Base-by-base conservation (phyloP, 2,888 invertebrate species). In the Osmoderma eremita region DNA sequence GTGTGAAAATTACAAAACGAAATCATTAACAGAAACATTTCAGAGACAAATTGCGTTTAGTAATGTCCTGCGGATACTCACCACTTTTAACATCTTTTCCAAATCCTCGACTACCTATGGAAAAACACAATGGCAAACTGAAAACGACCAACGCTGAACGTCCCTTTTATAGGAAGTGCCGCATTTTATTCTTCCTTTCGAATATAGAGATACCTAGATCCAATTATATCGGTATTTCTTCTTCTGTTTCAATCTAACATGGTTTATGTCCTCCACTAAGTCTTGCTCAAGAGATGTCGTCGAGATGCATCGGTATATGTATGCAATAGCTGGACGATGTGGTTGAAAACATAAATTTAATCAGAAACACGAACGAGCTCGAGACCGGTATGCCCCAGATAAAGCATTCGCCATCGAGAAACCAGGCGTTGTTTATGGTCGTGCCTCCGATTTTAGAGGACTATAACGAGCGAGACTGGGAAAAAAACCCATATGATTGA, bases 121-220 rank as follows among this genome's bases (percentile, higher is more conserved):
- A 36, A 61, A 61, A 53, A 38, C 30, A 61, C 58, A n/a, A 45
- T n/a, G 17, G 17, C 45, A 45, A 61, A 61, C 58, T 61, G 58
- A 45, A 17, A 36, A 24, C 2, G 12, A 30, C 30, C 20, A 48
- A 6, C n/a, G 45, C 30, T 22, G 30, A 42, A 45, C 15, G 48
- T 61, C 45, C 13, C 58, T 61, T 61, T 61, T 61, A 61, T 61
- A 61, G 18, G 45, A 61, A 45, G 24, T 17, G 17, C 22, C 10
- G 30, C 30, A 15, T 22, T 36, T 30, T 30, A 4, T 30, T 61
- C 53, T 48, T 61, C 30, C 30, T 30, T 45, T 15, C 56, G 10
- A 39, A 56, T 39, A 41, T 41, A 56, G 41, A 22, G 56, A 61
- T 17, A 30, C 30, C 30, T 30, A 61, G 45, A 61, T 45, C 15